Percentiles rank a stretch among this genome's conserved stretches.
phyloP scores from a whole-genome alignment of 1,140 invertebrate genomes.

The Thalassaphorura encarpata region DNA sequence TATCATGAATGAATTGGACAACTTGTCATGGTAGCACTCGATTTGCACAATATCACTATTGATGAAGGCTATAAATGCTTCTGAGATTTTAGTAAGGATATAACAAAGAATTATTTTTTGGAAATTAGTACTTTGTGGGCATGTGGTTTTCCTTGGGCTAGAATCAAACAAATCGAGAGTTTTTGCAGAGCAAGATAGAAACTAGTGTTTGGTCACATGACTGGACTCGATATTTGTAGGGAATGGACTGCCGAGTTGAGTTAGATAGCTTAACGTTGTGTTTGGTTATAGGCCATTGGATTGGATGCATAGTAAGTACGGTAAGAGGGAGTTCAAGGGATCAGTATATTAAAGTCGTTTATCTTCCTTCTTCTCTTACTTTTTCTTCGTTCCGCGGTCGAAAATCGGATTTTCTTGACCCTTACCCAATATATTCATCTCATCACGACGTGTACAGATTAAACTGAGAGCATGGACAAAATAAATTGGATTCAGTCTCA shows the following conservation, averaged over 20 bases:
- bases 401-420: conserved; percentile 31
- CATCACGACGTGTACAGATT: conserved; percentile 31
- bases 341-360: conserved; percentile 31
- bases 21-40: too few species aligned
- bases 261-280: not conserved
- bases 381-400: conserved; percentile 10
- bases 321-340: too few species aligned
- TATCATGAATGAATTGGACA: too few species aligned
- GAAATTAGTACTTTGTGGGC: too few species aligned
- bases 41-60: too few species aligned
- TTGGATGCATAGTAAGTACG: conserved; percentile 7
- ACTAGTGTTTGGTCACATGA: not conserved
- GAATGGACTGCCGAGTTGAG: not conserved
- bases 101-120: too few species aligned
- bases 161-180: too few species aligned
- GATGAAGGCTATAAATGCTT: too few species aligned
- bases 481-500: conserved; percentile 31
- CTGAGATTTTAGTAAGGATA: too few species aligned
- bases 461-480: conserved; percentile 30
- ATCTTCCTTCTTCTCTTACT: conserved; percentile 23
- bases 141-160: too few species aligned
- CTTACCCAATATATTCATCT: conserved; percentile 32
- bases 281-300: not conserved
- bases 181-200: too few species aligned
- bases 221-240: not conserved